Conservation (phyloP, 2,797 vertebrate genomes). For the Schizopygopsis malacanthus region DNA sequence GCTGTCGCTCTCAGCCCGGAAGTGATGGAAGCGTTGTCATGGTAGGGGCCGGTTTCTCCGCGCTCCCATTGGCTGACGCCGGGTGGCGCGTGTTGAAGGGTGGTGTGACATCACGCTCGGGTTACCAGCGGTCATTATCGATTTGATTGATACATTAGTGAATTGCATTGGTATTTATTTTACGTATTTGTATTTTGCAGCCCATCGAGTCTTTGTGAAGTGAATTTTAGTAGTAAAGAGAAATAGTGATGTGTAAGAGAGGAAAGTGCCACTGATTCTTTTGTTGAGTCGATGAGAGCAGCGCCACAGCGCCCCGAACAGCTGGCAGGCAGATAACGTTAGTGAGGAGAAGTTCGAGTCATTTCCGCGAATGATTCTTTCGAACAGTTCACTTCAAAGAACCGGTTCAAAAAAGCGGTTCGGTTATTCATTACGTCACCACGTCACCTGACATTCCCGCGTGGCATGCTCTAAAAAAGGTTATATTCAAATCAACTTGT, state of each 20-base stretch:
- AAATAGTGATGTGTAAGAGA: not conserved
- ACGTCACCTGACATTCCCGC: no score
- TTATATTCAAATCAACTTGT: not conserved
- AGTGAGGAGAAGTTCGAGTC: not conserved
- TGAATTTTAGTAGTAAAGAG: not conserved
- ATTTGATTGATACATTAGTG: not conserved
- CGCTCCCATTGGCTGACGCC: conserved; percentile 78
- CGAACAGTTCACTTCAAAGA: not conserved
- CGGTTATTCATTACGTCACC: not conserved
- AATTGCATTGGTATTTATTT: not conserved
- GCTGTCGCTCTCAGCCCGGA: conserved; percentile 72
- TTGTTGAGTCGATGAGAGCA: not conserved
- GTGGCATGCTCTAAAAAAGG: not conserved
- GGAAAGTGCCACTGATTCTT: not conserved
- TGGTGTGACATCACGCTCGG: conserved; percentile 72
- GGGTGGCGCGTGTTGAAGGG: conserved; percentile 86
- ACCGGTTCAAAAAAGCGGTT: not conserved
- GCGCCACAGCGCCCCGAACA: not conserved
- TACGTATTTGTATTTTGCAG: not conserved
- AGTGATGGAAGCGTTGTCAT: conserved; percentile 70
- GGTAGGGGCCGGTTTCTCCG: conserved; percentile 58
- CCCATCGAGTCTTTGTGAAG: not conserved
- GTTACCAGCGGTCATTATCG: conserved; percentile 83
- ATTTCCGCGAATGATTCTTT: conserved; percentile 2
- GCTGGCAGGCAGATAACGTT: not conserved